Evolutionary conservation across 2,113 vertebrate genomes (phyloP).

Genomic region (Thalassarche chlororhynchos): DNA sequence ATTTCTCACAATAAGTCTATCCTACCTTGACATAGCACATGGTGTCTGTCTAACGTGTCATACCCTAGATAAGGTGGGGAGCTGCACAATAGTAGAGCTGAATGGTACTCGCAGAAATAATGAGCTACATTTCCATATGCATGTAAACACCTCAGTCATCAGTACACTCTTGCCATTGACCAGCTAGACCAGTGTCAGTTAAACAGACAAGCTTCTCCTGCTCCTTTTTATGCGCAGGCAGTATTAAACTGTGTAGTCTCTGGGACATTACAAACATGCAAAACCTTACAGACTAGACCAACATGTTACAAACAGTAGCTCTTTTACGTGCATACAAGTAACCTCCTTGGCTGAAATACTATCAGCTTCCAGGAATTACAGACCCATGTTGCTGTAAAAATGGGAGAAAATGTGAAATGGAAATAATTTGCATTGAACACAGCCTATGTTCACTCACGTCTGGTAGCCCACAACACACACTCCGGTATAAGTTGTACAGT

Average conservation of each 20-base stretch:
- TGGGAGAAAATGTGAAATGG: background rate
- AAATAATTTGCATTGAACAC: background rate
- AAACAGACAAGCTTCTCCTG: background rate
- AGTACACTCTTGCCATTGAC: background rate
- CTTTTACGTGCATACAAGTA: background rate
- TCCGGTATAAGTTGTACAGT: background rate
- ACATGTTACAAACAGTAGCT: background rate
- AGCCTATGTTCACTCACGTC: accelerated
- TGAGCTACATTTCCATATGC: background rate
- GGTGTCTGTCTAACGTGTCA: background rate
- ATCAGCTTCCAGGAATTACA: background rate
- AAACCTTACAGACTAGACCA: background rate
- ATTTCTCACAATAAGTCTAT: background rate
- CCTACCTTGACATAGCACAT: background rate
- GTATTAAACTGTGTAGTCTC: background rate
- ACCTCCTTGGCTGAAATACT: background rate
- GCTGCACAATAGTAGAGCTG: background rate
- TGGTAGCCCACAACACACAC: background rate
- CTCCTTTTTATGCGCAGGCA: background rate
- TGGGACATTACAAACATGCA: background rate
- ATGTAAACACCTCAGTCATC: background rate
- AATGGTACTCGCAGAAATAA: background rate
- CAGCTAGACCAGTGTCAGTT: background rate
- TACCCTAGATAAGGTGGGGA: background rate
- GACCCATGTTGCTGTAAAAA: background rate